Conservation (phyloP, 1,140 invertebrate genomes). For the Drosophila asahinai region DNA sequence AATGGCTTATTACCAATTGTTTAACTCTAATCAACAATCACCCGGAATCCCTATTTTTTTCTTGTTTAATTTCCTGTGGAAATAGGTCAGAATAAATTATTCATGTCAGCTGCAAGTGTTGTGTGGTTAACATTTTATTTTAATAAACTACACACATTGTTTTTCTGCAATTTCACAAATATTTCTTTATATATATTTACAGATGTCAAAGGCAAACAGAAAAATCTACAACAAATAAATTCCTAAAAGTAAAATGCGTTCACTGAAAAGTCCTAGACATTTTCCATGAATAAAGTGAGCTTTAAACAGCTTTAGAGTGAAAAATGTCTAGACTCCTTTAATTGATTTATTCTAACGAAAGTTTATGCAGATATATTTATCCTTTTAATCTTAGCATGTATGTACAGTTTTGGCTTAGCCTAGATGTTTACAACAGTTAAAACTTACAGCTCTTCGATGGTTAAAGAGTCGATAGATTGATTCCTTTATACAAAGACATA, state of each 20-base stretch:
- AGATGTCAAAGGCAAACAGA: slow-evolving; percentile 11
- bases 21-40: too few species aligned
- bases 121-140: slow-evolving; percentile 5
- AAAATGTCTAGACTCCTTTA: slow-evolving; percentile 12
- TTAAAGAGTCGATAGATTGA: slow-evolving; percentile 34
- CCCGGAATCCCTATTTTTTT: background rate
- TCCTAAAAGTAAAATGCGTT: background rate
- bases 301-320: slow-evolving; percentile 23
- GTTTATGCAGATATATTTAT: slow-evolving; percentile 15
- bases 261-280: slow-evolving; percentile 2
- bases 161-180: slow-evolving; percentile 4
- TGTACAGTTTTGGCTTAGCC: slow-evolving; percentile 46
- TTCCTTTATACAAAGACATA: slow-evolving; percentile 28
- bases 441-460: slow-evolving; percentile 74
- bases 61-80: background rate
- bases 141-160: slow-evolving; percentile 22
- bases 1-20: background rate
- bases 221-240: background rate
- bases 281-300: slow-evolving; percentile 3
- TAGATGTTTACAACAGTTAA: slow-evolving; percentile 67
- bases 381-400: slow-evolving; percentile 16
- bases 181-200: slow-evolving; percentile 36
- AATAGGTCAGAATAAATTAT: background rate
- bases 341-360: slow-evolving; percentile 21
- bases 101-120: background rate